Evolutionary conservation across 2,888 invertebrate species (phyloP).

Genomic region (Prosapia bicincta): DNA sequence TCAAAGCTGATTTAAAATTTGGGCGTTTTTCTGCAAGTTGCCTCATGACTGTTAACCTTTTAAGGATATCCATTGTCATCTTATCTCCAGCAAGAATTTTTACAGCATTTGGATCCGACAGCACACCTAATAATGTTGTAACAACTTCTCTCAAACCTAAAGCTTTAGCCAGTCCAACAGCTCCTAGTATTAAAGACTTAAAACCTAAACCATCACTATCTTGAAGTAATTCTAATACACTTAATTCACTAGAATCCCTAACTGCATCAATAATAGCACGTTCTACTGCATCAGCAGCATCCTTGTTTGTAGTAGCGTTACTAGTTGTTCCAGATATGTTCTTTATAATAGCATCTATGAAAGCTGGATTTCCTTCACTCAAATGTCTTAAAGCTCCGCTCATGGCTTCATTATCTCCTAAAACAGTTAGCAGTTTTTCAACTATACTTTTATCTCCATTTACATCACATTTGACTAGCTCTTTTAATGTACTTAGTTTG

Average conservation of each 20-base stretch:
- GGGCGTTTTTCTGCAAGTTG: constrained; percentile 66
- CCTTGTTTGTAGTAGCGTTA: constrained; percentile 54
- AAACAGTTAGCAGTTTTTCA: constrained; percentile 60
- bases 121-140: constrained; percentile 52
- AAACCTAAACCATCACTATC: constrained; percentile 51
- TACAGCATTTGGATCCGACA: constrained; percentile 56
- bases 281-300: constrained; percentile 62
- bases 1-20: constrained; percentile 58
- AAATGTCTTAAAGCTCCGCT: constrained; percentile 64
- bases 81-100: constrained; percentile 56
- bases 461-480: constrained; percentile 58
- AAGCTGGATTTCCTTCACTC: constrained; percentile 56
- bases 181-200: constrained; percentile 56
- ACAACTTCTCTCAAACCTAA: constrained; percentile 64
- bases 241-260: constrained; percentile 58
- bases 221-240: constrained; percentile 54
- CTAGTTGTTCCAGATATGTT: constrained; percentile 50
- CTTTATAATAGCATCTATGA: constrained; percentile 57
- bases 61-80: constrained; percentile 62
- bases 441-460: constrained; percentile 57
- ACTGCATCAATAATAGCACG: constrained; percentile 64
- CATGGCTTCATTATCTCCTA: constrained; percentile 53
- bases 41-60: constrained; percentile 65
- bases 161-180: constrained; percentile 65
- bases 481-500: constrained; percentile 49